Conservation (phyloP, 2,113 vertebrate genomes). For the Thunnus thynnus region DNA sequence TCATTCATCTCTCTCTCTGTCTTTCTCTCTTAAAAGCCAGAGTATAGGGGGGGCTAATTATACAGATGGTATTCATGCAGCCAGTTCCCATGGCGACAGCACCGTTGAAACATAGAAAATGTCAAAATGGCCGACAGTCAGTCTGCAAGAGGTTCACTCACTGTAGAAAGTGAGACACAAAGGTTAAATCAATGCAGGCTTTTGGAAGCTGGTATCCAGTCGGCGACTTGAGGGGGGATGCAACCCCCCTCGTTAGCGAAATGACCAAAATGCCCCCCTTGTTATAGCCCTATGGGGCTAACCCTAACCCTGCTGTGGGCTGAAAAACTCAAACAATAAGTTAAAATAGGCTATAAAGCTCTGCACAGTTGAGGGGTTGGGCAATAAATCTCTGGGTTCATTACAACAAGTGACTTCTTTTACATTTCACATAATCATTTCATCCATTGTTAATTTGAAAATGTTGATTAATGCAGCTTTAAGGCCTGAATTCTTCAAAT, state of each 20-base stretch:
- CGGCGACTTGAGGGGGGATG: too few species aligned
- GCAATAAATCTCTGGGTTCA: neutral
- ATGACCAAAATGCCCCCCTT: too few species aligned
- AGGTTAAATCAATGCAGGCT: slow-evolving; percentile 3
- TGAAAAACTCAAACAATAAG: too few species aligned
- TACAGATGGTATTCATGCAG: slow-evolving; percentile 60
- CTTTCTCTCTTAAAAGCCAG: slow-evolving; percentile 38
- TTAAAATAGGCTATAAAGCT: too few species aligned
- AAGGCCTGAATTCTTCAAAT: neutral
- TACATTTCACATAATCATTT: neutral
- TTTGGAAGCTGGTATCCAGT: neutral
- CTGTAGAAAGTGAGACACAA: slow-evolving; percentile 25
- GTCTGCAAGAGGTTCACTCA: slow-evolving; percentile 24
- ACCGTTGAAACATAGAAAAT: slow-evolving; percentile 36
- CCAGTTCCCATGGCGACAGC: slow-evolving; percentile 71
- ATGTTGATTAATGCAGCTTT: neutral
- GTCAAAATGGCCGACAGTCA: slow-evolving; percentile 43
- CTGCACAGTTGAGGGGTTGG: too few species aligned
- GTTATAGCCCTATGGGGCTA: too few species aligned
- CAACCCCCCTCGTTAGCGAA: too few species aligned
- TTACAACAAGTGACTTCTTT: too few species aligned
- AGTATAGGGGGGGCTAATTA: slow-evolving; percentile 46
- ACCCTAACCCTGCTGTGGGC: too few species aligned
- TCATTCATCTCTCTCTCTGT: slow-evolving; percentile 46
- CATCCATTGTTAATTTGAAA: neutral